Evolutionary conservation across 1,140 invertebrate genomes (phyloP), one percentile per base, ranked within the genome.

Genomic region (Atopsyche davidsoni): DNA sequence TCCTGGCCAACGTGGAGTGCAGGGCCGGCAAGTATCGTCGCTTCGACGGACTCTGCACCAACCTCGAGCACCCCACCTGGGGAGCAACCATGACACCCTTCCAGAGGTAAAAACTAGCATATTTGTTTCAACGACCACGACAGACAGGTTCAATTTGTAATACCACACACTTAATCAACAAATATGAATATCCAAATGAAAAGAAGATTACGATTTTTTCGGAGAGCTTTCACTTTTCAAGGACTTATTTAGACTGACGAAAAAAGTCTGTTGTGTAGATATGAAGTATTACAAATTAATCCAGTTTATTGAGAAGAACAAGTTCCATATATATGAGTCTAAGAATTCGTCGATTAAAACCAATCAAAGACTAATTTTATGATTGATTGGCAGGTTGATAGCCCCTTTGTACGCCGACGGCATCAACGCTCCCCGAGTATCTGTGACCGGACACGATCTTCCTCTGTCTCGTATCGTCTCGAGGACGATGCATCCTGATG

Each of bases 21-120:
- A 76, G 84, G 16, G 78, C 89, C 2, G 89, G 89, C n/a, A 93
- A 94, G 61, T 97, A 94, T 67, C 76, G 94, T 2, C 76, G 90
- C 4, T 80, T 86, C 44, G 91, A 95, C 67, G 94, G 93, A 0
- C 81, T 93, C 6, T 97, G 93, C 69, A 97, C 92, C 50, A 98
- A 97, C 65, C 70, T 95, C 28, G 76, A 88, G 34, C 82, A 95
- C 72, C 92, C 92, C 0, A 86, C 85, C 1, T 95, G 92, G 91
- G 93, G 93, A 0, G 80, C 87, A n/a, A 80, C 84, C 0, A 82
- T 86, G 60, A 80, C 87, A 9, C 86, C 90, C 1, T 92, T 91
- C 68, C 80, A 83, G 53, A 82, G 88, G 83, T 86, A 72, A 47
- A 19, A n/a, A n/a, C n/a, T n/a, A n/a, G n/a, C n/a, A n/a, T n/a